Conservation (phyloP, 2,797 vertebrate species). For the Fundulus diaphanus region DNA sequence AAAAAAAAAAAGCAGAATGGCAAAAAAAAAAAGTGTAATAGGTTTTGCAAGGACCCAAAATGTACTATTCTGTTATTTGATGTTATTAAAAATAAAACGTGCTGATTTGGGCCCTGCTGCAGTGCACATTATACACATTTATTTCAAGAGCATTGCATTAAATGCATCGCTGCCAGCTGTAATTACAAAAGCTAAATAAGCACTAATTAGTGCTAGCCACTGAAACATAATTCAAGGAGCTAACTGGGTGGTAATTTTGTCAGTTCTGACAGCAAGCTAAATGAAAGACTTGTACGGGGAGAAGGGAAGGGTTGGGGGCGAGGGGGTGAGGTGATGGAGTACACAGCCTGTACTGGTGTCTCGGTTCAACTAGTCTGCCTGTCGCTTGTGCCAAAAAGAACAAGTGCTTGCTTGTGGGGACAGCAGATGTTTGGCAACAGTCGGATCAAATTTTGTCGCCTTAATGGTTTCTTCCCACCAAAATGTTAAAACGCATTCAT, state of each 20-base stretch:
- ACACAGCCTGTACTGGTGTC: conserved; percentile 7
- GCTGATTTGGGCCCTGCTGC: neutral
- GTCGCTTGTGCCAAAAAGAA: conserved; percentile 10
- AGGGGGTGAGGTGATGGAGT: conserved; percentile 14
- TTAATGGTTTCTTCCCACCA: conserved; percentile 14
- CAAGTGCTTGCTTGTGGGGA: conserved; percentile 12
- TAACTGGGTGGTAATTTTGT: conserved; percentile 35
- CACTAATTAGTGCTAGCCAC: conserved; percentile 30
- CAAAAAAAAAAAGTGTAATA: neutral
- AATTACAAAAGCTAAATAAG: conserved; percentile 32
- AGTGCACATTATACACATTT: conserved; percentile 10
- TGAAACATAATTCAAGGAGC: conserved; percentile 34
- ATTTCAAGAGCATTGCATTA: conserved; percentile 13
- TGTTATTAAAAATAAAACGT: neutral
- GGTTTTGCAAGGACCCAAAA: neutral
- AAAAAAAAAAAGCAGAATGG: neutral
- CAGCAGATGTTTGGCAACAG: conserved; percentile 27
- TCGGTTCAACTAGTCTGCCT: conserved; percentile 34
- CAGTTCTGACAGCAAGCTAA: conserved; percentile 23
- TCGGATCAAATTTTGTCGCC: conserved; percentile 16
- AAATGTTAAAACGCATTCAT: conserved; percentile 4
- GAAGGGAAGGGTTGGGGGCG: neutral
- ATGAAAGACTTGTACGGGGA: conserved; percentile 1
- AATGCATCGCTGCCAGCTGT: conserved; percentile 44
- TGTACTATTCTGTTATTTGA: neutral